Evolutionary conservation across 1,140 invertebrate genomes (phyloP), one percentile per base, ranked within the genome.

Genomic region (Panagrolaimus sp.): DNA sequence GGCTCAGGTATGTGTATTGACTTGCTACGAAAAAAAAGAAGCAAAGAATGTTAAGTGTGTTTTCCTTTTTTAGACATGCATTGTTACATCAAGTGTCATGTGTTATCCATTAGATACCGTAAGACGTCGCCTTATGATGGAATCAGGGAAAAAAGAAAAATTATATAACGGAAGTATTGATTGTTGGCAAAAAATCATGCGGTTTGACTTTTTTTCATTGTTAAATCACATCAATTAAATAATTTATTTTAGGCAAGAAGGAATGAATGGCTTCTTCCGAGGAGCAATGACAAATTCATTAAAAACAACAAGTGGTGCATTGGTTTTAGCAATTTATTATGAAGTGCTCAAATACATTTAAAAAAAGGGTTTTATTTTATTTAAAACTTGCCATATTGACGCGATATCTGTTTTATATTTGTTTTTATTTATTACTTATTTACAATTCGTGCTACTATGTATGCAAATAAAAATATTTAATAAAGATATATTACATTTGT

Each of bases 41-140:
- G 6, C 43, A 32, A 65, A 32, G 32, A 65, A 12, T 71, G 15
- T 28, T 26, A 17, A 26, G 8, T 15, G 32, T 38, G 32, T 38
- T 28, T 15, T 43, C 17, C 12, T 52, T 24, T 68, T 76, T 79
- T 46, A 78, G 79, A 45, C 71, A 43, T 79, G 74, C 63, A 44
- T 79, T 12, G 58, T 79, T 24, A 44, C 69, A 14, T 82, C 79
- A n/a, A 67, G 70, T 21, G 46, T 79, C 28, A 45, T 74, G 8
- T 78, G 76, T 65, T 82, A 80, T 63, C 78, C 78, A 3, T 58
- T 80, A 32, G 78, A 80, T 71, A 80, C 78, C 21, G 77, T 80
- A 38, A 44, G 78, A 43, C 73, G 78, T 12, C 65, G 69, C 26
- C 58, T 80, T 47, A 80, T 80, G 78, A 68, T 80, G 72, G 69